Conservation (phyloP, 2,888 invertebrate genomes). For the Hemicrepidius hirtus region DNA sequence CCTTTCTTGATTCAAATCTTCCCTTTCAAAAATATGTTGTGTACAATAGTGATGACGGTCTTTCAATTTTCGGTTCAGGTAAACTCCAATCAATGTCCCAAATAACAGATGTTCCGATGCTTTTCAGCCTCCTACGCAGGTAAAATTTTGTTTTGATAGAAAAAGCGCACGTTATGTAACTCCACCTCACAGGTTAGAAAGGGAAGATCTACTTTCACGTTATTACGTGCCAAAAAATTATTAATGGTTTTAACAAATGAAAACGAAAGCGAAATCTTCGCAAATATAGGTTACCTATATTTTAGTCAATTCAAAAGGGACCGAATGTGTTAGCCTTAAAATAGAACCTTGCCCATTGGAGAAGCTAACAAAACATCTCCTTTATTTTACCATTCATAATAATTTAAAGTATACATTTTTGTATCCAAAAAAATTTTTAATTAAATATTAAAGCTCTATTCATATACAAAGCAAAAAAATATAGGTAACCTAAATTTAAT, state of each 20-base stretch:
- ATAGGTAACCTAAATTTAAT: too few species aligned
- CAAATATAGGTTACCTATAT: slow-evolving; percentile 42
- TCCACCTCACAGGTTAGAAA: slow-evolving; percentile 16
- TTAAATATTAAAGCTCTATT: too few species aligned
- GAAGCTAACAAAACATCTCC: too few species aligned
- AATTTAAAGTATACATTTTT: too few species aligned
- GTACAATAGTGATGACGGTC: slow-evolving; percentile 17
- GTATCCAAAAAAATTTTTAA: too few species aligned
- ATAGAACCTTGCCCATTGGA: too few species aligned
- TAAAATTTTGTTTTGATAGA: slow-evolving; percentile 29
- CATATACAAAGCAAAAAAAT: too few species aligned
- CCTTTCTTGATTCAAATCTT: slow-evolving; percentile 22
- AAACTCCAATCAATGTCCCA: slow-evolving; percentile 29
- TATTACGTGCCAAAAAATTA: slow-evolving; percentile 27
- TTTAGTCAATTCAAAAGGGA: slow-evolving; percentile 7
- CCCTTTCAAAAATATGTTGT: slow-evolving; percentile 18
- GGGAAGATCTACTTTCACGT: slow-evolving; percentile 24
- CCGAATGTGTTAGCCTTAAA: too few species aligned
- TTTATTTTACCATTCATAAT: too few species aligned
- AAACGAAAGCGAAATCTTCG: slow-evolving; percentile 38
- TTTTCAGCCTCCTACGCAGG: slow-evolving; percentile 19
- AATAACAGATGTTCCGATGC: slow-evolving; percentile 31
- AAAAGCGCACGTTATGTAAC: slow-evolving; percentile 19
- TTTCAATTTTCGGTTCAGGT: slow-evolving; percentile 31
- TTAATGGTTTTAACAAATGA: slow-evolving; percentile 31